Percentiles rank a stretch among this genome's conserved stretches.
Conservation (phyloP, 2,888 invertebrate genomes). For the Griposia aprilina region DNA sequence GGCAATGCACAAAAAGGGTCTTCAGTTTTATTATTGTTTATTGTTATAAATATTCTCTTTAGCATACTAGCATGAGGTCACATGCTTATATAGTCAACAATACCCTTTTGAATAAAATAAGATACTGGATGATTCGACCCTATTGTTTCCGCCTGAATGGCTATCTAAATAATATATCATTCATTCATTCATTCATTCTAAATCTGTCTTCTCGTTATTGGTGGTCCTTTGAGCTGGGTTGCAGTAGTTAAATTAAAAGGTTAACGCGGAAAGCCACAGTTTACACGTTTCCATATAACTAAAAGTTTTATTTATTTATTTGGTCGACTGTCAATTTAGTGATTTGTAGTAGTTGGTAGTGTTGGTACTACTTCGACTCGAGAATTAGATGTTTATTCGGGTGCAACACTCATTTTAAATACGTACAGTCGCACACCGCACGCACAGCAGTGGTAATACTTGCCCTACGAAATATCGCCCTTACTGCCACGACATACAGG, state of each 20-base stretch:
- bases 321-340: not conserved
- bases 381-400: not conserved
- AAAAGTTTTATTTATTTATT: not conserved
- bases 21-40: not conserved
- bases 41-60: not conserved
- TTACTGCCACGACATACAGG: not conserved
- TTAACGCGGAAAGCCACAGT: not conserved
- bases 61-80: not conserved
- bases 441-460: not conserved
- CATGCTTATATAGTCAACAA: not conserved
- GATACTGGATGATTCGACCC: not conserved
- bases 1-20: no score
- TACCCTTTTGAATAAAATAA: constrained; percentile 1
- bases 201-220: not conserved
- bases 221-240: constrained; percentile 1
- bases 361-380: not conserved
- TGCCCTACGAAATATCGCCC: not conserved
- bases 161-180: not conserved
- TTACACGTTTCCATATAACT: not conserved
- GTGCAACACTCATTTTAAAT: not conserved
- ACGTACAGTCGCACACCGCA: not conserved
- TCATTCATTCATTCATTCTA: not conserved
- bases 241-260: not conserved
- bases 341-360: not conserved
- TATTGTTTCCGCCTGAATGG: constrained; percentile 11